phyloP scores from a whole-genome alignment of 1,140 invertebrate genomes.

The Drosophila oshimai region DNA sequence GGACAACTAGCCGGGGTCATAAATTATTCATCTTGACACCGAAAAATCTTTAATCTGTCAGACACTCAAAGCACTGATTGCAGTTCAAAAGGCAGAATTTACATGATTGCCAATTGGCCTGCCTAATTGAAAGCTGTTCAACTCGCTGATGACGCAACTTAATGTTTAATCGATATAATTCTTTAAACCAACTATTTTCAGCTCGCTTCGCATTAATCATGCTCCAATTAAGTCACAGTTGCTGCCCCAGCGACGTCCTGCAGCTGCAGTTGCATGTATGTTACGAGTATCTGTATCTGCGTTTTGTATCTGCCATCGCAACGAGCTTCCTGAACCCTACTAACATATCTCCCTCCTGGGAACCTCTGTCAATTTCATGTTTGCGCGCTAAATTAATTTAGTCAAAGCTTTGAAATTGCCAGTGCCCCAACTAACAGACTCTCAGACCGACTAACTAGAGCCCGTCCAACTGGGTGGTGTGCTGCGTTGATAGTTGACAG shows the following conservation, averaged over 20 bases:
- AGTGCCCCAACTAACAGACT: constrained; percentile 22
- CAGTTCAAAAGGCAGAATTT: constrained; percentile 71
- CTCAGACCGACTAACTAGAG: constrained; percentile 30
- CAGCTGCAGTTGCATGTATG: constrained; percentile 30
- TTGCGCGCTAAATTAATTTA: constrained; percentile 79
- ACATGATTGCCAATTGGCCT: constrained; percentile 63
- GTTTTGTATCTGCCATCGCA: constrained; percentile 15
- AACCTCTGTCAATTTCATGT: constrained; percentile 63
- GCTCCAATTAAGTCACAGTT: constrained; percentile 49
- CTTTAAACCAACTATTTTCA: constrained; percentile 38
- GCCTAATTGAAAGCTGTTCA: constrained; percentile 64
- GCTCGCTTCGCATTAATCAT: constrained; percentile 46
- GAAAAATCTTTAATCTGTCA: constrained; percentile 61
- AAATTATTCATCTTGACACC: constrained; percentile 66
- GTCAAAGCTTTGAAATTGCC: constrained; percentile 60
- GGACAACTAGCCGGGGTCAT: constrained; percentile 26
- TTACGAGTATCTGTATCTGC: neutral
- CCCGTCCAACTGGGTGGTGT: constrained; percentile 8
- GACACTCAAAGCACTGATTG: constrained; percentile 55
- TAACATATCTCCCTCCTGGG: neutral
- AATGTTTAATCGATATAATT: constrained; percentile 62
- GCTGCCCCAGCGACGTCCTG: neutral
- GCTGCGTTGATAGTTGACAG: constrained; percentile 46
- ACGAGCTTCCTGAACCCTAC: neutral
- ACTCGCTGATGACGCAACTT: constrained; percentile 22